Base-by-base conservation (phyloP, 2,113 vertebrate genomes). In the Psophia crepitans region DNA sequence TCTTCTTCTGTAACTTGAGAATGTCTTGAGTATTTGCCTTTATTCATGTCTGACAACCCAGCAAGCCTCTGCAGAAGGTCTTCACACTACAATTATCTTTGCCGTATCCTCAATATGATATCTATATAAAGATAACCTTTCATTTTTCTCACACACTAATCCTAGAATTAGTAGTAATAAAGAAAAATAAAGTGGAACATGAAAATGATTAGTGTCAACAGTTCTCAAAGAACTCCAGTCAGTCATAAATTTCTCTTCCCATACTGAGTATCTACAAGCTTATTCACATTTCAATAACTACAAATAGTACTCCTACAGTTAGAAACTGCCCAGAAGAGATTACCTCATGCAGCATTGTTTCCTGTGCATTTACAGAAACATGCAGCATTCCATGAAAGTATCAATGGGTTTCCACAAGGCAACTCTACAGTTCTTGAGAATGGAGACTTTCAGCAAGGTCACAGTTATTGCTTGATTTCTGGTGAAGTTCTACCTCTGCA, bases 11-110 rank as follows among this genome's bases (percentile, higher is more conserved):
- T 77, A 84, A 56, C 37, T 51, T 37, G 33, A 41, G 20, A 76
- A 43, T 2, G 2, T 35, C 41, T 51, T 70, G 21, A 44, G 48
- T 89, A 75, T 54, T 69, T 68, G 46, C 33, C 43, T 37, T 84
- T 90, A 66, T 91, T 9, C 88, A 99, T 98, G 73, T 98, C 87
- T 35, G 95, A 97, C 51, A 81, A 66, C 4, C 35, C 43, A 39
- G 86, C 26, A 87, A 69, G 21, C 33, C 32, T 61, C 64, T 53
- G 21, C 10, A 60, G 26, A 37, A 22, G 23, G 54, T 69, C 64
- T 61, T 69, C 33, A 44, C 32, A 53, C 32, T 33, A 32, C 37
- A 53, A 26, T 21, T 70, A 66, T 12, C 63, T 39, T 49, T 58
- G 28, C 43, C 43, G 35, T 66, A 24, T 30, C 43, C 30, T 76